Conservation (phyloP, 2,888 invertebrate species). For the Lasioglossum pauxillum region DNA sequence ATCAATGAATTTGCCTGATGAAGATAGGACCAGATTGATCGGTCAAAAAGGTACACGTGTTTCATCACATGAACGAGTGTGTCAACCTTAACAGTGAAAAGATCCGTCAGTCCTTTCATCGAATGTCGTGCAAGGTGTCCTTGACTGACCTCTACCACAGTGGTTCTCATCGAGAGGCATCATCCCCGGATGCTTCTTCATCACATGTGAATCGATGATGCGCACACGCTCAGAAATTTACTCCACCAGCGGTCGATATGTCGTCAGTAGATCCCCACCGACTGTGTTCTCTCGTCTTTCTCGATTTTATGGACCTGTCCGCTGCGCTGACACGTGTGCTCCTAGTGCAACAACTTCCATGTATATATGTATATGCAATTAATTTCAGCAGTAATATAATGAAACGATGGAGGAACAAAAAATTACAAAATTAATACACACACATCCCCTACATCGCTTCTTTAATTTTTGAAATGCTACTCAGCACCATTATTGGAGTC, state of each 20-base stretch:
- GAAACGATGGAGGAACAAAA: background rate
- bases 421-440: background rate
- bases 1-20: constrained; percentile 23
- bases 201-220: constrained; percentile 18
- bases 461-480: background rate
- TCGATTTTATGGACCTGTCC: constrained; percentile 49
- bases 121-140: constrained; percentile 80
- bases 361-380: background rate
- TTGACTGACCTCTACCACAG: constrained; percentile 77
- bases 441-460: background rate
- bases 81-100: constrained; percentile 58
- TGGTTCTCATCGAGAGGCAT: constrained; percentile 70
- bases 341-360: constrained; percentile 33
- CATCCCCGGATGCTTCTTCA: background rate
- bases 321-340: constrained; percentile 58
- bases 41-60: constrained; percentile 7
- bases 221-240: constrained; percentile 52
- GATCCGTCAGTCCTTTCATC: constrained; percentile 50
- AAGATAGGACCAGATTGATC: background rate
- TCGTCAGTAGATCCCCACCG: constrained; percentile 66
- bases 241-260: constrained; percentile 70
- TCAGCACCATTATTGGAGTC: background rate
- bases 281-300: constrained; percentile 20
- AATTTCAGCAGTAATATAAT: background rate
- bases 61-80: constrained; percentile 19